Base-by-base conservation (phyloP, 2,888 invertebrate species). In the Tillus elongatus region DNA sequence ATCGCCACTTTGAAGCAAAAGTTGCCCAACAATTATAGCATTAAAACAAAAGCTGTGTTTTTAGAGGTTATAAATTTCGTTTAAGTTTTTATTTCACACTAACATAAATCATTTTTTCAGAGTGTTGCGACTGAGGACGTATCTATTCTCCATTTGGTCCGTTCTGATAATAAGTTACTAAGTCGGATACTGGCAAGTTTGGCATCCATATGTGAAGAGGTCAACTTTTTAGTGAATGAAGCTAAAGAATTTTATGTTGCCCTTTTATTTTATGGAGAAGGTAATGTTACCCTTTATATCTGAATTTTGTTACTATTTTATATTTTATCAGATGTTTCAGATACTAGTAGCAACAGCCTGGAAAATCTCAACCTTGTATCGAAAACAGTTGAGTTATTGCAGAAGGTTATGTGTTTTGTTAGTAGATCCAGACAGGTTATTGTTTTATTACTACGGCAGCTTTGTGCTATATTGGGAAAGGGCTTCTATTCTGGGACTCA, bases 121-220 rank as follows among this genome's bases (percentile, higher is more conserved):
- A 49, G 46, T 42, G 58, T 66, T 35, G 72, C 76, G 2, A 69
- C 64, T 46, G 87, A 89, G 63, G 72, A 75, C 45, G 68, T 79
- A 9, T 69, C 75, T 3, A 61, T 86, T 16, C 66, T 82, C 16
- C 76, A 82, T 46, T 62, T 91, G 41, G 77, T 86, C 8, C 79
- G 83, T 46, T 86, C 87, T 13, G 89, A 91, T 63, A 89, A 89
- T 57, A 83, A 82, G 56, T 68, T 81, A 33, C 72, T 91, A 51
- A 82, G 82, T 19, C 82, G 85, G 66, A 74, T 90, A 30, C 67
- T 93, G 4, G 77, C 82, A 28, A 84, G 87, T 1, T 74, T 93
- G 40, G 77, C 82, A 10, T 77, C 83, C 4, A 67, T 90, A 2
- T 88, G 86, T 61, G 71, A 77, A 48, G 92, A 93, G 69, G 77